These are phyloP conservation scores for Geococcyx californianus DNA, from an alignment of 2,113 vertebrate genomes.

Conservation along the genomic window DNA sequence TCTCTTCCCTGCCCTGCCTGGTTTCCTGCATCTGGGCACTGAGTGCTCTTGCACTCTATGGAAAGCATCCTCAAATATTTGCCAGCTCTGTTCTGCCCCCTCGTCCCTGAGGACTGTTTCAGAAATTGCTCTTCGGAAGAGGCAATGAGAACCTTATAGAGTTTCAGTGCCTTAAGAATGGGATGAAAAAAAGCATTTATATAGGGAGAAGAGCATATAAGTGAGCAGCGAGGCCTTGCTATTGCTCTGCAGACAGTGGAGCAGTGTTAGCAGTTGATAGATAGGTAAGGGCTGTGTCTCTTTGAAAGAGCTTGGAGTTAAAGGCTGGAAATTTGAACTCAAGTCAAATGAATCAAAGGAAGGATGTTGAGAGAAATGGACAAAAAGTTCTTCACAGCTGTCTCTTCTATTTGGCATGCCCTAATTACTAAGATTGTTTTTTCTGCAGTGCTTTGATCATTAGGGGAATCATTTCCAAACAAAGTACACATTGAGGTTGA, in stretches of 20 bases:
- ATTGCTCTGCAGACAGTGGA: not conserved
- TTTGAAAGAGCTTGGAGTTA: not conserved
- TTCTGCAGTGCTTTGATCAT: constrained; percentile 27
- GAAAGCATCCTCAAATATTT: too few species aligned
- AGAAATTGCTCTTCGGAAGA: not conserved
- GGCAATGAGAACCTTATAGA: not conserved
- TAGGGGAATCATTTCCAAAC: constrained; percentile 8
- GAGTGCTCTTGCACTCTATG: too few species aligned
- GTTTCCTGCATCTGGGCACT: too few species aligned
- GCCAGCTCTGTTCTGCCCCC: too few species aligned
- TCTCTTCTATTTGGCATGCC: constrained; percentile 32
- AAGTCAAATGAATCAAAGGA: not conserved
- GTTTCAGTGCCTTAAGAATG: not conserved
- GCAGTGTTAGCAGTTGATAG: not conserved
- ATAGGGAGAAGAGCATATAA: not conserved
- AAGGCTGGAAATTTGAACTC: not conserved
- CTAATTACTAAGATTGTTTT: constrained; percentile 34
- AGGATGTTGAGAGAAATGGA: constrained; percentile 9
- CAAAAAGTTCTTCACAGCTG: constrained; percentile 36
- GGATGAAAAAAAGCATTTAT: not conserved
- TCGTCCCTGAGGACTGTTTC: too few species aligned
- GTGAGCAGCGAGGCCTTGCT: not conserved
- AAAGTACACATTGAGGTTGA: constrained; percentile 36
- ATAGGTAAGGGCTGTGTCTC: not conserved
- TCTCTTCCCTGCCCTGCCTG: too few species aligned